phyloP scores from a whole-genome alignment of 2,888 invertebrate species.

The Artemia sp. region DNA sequence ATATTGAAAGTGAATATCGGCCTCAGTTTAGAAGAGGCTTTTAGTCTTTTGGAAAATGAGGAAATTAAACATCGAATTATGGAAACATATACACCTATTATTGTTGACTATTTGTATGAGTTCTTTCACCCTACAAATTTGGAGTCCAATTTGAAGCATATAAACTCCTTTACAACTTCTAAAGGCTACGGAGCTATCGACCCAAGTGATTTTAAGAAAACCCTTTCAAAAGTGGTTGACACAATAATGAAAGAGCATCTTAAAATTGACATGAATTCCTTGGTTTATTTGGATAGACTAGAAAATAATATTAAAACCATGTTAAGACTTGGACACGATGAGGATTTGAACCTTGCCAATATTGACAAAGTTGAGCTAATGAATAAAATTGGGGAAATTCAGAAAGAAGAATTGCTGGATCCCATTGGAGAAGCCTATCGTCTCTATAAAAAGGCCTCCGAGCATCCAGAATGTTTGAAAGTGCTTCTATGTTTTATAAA shows the following conservation, averaged over 20 bases:
- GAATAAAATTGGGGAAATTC: conserved; percentile 8
- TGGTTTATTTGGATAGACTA: neutral
- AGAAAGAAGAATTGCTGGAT: conserved; percentile 7
- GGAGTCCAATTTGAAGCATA: neutral
- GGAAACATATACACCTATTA: neutral
- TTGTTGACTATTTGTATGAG: neutral
- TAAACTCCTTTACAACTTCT: neutral
- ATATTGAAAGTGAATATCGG: neutral
- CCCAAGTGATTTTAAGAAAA: neutral
- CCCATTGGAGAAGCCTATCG: conserved; percentile 1
- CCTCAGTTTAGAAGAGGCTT: neutral
- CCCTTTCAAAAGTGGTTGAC: conserved; percentile 1
- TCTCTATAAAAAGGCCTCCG: conserved; percentile 3
- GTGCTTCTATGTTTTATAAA: conserved; percentile 2
- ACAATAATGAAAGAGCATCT: conserved; percentile 1
- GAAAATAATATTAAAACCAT: neutral
- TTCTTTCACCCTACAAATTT: conserved; percentile 7
- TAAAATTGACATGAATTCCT: neutral
- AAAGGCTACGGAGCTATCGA: conserved; percentile 7
- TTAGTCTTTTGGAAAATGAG: neutral
- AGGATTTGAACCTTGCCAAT: neutral
- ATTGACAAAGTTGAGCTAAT: conserved; percentile 4
- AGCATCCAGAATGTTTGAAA: conserved; percentile 6
- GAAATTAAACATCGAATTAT: neutral
- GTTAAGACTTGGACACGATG: neutral